These are phyloP conservation scores for Heloderma charlesbogerti DNA, from an alignment of 2,113 vertebrate species.

Conservation along the genomic window DNA sequence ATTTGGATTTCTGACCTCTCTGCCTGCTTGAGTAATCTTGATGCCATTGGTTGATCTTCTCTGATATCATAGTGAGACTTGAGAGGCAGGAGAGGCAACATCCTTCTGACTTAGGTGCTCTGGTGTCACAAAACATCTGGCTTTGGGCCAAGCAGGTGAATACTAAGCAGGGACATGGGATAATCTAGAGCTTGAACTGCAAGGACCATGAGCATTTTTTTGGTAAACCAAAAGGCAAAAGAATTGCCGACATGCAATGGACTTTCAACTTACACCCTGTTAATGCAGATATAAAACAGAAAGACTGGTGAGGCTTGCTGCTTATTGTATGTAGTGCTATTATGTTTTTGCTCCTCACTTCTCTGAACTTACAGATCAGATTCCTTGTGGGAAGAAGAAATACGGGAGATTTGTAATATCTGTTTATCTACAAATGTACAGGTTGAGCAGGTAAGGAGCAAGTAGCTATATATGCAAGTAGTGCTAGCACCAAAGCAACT, in stretches of 20 bases:
- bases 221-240: not conserved
- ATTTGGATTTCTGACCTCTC: not conserved
- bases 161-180: not conserved
- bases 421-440: not conserved
- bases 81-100: not conserved
- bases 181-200: not conserved
- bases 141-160: not conserved
- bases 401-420: not conserved
- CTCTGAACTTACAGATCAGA: not conserved
- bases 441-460: not conserved
- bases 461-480: not conserved
- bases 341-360: not conserved
- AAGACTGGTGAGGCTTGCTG: not conserved
- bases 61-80: not conserved
- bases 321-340: not conserved
- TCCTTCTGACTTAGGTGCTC: not conserved
- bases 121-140: not conserved
- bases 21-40: not conserved
- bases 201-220: not conserved
- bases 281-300: not conserved
- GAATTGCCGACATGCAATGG: not conserved
- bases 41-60: not conserved
- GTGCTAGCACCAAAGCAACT: not conserved
- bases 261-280: not conserved
- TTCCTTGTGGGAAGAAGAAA: not conserved